Evolutionary conservation across 1,140 invertebrate species (phyloP), one percentile per base, ranked within the genome.

Genomic region (Drosophila pseudoananassae): DNA sequence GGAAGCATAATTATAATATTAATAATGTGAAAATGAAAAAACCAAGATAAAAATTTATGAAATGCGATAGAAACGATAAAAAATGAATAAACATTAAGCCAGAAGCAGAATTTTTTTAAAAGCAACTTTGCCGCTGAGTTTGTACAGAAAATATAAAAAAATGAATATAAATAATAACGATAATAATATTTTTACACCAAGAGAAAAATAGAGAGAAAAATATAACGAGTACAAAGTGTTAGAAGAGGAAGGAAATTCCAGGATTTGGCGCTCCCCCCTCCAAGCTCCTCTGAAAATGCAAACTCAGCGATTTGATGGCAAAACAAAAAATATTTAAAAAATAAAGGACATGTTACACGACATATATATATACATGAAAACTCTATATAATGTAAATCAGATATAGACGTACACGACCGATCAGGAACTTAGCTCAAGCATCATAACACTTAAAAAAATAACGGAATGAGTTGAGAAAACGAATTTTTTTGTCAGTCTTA

Each of bases 151-250:
- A 68, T 14, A 54, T 33, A 50, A 40, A 15, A 14, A 20, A 55
- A 40, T 8, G 20, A 38, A n/a, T 12, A 69, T 31, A 69, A 47
- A 66, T 40, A 31, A 70, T 76, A 81, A 82, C 79, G 38, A 70
- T 76, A 81, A 82, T 82, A 72, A 72, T 90, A 90, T 90, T 90
- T 90, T 90, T 90, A 90, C 88, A 90, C 88, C 68, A 69, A 66
- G 53, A 73, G 58, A 59, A 69, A 60, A 58, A 33, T 2, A 33
- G 31, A 33, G 29, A 29, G 7, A 10, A 50, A 64, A 61, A 65
- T 68, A 72, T 70, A 72, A 80, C 73, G 73, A 90, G 84, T 89
- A 89, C 84, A 84, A 87, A 85, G 60, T 52, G 69, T 83, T 76
- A 58, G 65, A 59, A 52, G 73, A 63, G 46, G 68, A 72, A 12